Evolutionary conservation across 1,140 invertebrate genomes (phyloP), one percentile per base, ranked within the genome.

Genomic region (Aleiodes sp.): DNA sequence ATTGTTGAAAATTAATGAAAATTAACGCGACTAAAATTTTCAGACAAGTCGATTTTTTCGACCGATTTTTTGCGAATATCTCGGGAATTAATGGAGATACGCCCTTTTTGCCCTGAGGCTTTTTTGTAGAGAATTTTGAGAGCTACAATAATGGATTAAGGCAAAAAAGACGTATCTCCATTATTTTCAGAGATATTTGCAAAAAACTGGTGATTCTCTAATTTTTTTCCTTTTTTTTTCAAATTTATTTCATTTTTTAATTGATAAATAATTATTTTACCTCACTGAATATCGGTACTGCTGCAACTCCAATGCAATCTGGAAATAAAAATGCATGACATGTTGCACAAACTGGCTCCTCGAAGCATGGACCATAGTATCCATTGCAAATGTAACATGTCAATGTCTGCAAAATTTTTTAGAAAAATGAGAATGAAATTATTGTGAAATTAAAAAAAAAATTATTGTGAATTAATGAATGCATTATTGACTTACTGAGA

Each of bases 291-390:
- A 90, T 88, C 57, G 88, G 82, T 61, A 86, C 87, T 72, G 88
- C 87, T 35, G 88, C 73, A 69, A 87, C 80, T 41, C 87, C 88
- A 3, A 93, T 89, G 74, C 95, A 92, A 81, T 93, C 91, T 6
- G 94, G 93, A 81, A 94, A 97, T 4, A 98, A 83, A 87, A 97
- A 98, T 59, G 94, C 88, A 84, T 98, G 96, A 78, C 96, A 98
- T 0, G 94, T 96, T 6, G 92, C 89, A 84, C 96, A 98, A n/a
- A 97, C 90, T 16, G 95, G 95, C 79, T 97, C 94, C 16, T 92
- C 94, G 84, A 95, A 97, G 84, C 91, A 95, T 0, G 94, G 93
- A 1, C 95, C 95, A 86, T 97, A 98, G 83, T 93, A 98, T 24
- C 96, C 96, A 88, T 94, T 93, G 79, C 96, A 98, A 65, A 94